phyloP scores from a whole-genome alignment of 1,140 invertebrate species.

The Episyrphus balteatus region DNA sequence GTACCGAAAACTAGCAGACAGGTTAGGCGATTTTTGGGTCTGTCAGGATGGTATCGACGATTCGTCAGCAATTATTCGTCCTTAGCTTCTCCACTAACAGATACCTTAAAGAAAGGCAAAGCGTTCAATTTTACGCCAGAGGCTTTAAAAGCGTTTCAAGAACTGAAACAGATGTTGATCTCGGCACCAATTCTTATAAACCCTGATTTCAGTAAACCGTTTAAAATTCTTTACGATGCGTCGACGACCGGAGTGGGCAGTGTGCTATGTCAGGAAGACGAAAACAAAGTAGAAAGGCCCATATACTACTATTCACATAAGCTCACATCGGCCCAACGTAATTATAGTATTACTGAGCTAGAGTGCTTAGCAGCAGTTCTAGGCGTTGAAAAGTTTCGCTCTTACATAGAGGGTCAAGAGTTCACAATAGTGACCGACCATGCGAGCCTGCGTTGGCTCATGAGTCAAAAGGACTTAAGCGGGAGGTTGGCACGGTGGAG shows the following conservation, averaged over 20 bases:
- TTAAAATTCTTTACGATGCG: conserved; percentile 12
- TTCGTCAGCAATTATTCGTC: conserved; percentile 25
- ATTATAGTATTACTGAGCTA: conserved; percentile 13
- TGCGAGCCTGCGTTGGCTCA: conserved; percentile 9
- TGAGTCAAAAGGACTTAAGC: conserved; percentile 9
- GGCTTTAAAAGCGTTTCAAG: neutral
- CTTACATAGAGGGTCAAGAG: conserved; percentile 6
- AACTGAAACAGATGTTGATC: conserved; percentile 2
- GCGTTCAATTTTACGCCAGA: neutral
- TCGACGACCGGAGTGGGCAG: conserved; percentile 6
- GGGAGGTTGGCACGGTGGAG: conserved; percentile 7
- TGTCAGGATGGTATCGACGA: conserved; percentile 28
- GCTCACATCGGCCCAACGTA: conserved; percentile 13
- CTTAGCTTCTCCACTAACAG: neutral
- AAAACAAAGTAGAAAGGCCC: conserved; percentile 7
- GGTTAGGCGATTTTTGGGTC: conserved; percentile 35
- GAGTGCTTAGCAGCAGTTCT: conserved; percentile 10
- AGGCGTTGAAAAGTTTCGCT: conserved; percentile 6
- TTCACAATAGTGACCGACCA: conserved; percentile 9
- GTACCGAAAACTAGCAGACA: conserved; percentile 16
- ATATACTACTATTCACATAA: conserved; percentile 17
- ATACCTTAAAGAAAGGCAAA: neutral
- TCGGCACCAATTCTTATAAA: conserved; percentile 3
- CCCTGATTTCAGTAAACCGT: conserved; percentile 6
- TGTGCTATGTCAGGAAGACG: conserved; percentile 7